phyloP scores from a whole-genome alignment of 2,797 vertebrate genomes.

The Pseudocheirus occidentalis region DNA sequence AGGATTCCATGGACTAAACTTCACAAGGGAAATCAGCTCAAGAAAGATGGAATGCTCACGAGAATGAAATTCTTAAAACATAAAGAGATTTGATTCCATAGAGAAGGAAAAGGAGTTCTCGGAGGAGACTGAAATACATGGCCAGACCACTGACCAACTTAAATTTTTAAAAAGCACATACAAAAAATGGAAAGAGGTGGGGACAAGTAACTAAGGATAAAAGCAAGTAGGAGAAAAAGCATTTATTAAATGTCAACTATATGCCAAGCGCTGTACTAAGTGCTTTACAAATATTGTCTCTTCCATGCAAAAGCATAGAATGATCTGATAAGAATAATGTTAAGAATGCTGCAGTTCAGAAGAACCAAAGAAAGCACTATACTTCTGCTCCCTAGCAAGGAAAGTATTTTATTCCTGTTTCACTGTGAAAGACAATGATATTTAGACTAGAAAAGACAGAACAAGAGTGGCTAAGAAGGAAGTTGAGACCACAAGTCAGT shows the following conservation, averaged over 20 bases:
- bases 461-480: background rate
- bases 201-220: background rate
- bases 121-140: background rate
- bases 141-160: background rate
- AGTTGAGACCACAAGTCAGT: background rate
- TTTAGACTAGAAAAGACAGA: background rate
- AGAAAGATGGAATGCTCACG: background rate
- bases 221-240: background rate
- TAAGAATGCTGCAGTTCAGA: background rate
- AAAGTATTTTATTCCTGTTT: background rate
- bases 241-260: background rate
- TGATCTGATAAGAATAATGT: background rate
- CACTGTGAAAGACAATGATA: background rate
- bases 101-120: background rate
- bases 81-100: background rate
- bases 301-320: background rate
- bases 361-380: background rate
- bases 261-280: background rate
- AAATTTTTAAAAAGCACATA: background rate
- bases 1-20: background rate
- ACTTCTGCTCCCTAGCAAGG: background rate
- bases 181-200: background rate
- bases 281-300: background rate
- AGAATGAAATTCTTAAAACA: background rate
- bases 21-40: background rate